A percentile compares a stretch with the other conserved stretches of the same genome.
Conservation (phyloP, 2,888 invertebrate genomes). For the Eristalinus sepulchralis region DNA sequence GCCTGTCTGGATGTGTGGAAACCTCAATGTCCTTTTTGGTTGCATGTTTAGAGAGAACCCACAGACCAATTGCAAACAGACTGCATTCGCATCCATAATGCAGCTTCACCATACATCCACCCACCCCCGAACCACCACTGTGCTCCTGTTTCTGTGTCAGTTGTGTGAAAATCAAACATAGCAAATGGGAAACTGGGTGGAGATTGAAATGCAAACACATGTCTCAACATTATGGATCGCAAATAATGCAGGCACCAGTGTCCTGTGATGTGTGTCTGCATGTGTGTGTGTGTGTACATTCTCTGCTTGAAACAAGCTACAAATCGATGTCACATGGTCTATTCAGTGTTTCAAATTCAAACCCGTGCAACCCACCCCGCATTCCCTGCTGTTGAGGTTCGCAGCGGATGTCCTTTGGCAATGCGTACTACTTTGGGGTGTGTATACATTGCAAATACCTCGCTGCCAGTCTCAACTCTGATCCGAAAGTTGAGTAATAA, state of each 20-base stretch:
- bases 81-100: constrained; percentile 50
- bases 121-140: not conserved
- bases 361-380: not conserved
- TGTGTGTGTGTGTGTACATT: constrained; percentile 51
- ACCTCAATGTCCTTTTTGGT: constrained; percentile 60
- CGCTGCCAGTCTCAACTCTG: not conserved
- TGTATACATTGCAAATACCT: constrained; percentile 31
- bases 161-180: constrained; percentile 63
- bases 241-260: constrained; percentile 54
- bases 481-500: constrained; percentile 64
- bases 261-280: no score
- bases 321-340: constrained; percentile 63
- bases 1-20: constrained; percentile 9
- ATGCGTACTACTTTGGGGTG: not conserved
- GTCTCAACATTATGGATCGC: constrained; percentile 70
- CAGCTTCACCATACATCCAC: constrained; percentile 40
- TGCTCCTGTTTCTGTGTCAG: constrained; percentile 33
- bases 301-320: constrained; percentile 32
- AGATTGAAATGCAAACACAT: constrained; percentile 72
- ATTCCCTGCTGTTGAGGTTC: not conserved
- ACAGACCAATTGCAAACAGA: constrained; percentile 70
- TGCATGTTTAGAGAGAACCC: constrained; percentile 67
- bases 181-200: not conserved
- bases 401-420: not conserved
- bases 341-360: not conserved